These are phyloP conservation scores for Trichonephila clavata DNA, from an alignment of 1,140 invertebrate genomes.

Conservation along the genomic window DNA sequence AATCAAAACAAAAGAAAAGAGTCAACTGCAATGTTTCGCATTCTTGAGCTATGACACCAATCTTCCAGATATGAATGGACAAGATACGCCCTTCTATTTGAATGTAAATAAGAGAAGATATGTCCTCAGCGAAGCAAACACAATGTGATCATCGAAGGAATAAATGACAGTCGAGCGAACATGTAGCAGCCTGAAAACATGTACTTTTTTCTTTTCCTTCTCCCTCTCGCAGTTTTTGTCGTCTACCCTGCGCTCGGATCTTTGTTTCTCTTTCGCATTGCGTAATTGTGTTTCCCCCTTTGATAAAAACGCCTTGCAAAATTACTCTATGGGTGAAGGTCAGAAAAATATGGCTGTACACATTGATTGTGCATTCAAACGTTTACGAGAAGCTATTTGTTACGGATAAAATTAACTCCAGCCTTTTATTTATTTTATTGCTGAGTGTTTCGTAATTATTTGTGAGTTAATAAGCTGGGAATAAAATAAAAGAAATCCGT, in stretches of 20 bases:
- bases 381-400: neutral
- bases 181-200: neutral
- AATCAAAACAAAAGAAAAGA: too few relatives aligned
- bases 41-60: neutral
- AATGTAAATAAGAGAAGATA: constrained; percentile 8
- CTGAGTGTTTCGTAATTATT: too few relatives aligned
- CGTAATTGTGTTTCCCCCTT: constrained; percentile 2
- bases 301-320: constrained; percentile 18
- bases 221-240: neutral
- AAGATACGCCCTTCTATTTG: neutral
- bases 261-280: constrained; percentile 3
- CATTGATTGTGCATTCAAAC: neutral
- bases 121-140: constrained; percentile 13
- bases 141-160: neutral
- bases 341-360: neutral
- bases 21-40: neutral
- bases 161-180: neutral
- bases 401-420: neutral
- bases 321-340: constrained; percentile 9
- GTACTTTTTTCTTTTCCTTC: neutral
- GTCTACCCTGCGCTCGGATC: neutral
- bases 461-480: too few relatives aligned
- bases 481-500: too few relatives aligned
- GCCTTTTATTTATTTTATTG: too few relatives aligned
- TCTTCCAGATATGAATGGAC: neutral